These are phyloP conservation scores for Pitangus sulphuratus DNA, from an alignment of 2,797 vertebrate genomes.

Conservation along the genomic window DNA sequence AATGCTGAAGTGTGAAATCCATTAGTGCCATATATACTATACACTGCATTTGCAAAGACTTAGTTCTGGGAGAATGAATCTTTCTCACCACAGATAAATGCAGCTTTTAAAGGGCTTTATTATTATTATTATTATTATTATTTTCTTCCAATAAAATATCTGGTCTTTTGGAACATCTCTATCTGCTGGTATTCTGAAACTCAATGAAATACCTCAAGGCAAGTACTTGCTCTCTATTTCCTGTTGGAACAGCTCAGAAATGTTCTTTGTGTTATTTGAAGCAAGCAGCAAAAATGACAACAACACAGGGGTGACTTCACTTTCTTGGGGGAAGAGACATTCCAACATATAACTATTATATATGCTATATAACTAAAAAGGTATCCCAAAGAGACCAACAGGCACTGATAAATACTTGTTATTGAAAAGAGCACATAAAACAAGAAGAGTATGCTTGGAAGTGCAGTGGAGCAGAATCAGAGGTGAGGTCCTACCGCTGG, in stretches of 20 bases:
- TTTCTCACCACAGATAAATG: neutral
- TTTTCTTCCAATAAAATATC: conserved; percentile 2
- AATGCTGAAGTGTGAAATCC: neutral
- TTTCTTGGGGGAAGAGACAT: conserved; percentile 3
- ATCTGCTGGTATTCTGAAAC: conserved; percentile 46
- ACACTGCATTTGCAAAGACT: conserved; percentile 9
- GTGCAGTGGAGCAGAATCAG: neutral
- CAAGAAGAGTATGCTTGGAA: neutral
- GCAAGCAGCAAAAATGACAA: conserved; percentile 30
- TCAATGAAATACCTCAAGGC: conserved; percentile 56
- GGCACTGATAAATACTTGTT: neutral
- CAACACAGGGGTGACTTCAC: neutral
- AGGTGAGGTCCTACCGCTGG: neutral
- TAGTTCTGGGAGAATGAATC: neutral
- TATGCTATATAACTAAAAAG: neutral
- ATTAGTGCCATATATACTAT: conserved; percentile 1
- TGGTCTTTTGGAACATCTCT: neutral
- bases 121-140: neutral
- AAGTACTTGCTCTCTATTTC: conserved; percentile 54
- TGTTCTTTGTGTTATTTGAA: conserved; percentile 46
- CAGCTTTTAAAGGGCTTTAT: neutral
- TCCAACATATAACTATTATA: neutral
- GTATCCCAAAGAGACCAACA: neutral
- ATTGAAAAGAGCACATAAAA: neutral
- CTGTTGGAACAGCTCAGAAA: conserved; percentile 51